These are phyloP conservation scores for Omphaloscelis lunosa DNA, from an alignment of 2,888 invertebrate species.

Conservation along the genomic window DNA sequence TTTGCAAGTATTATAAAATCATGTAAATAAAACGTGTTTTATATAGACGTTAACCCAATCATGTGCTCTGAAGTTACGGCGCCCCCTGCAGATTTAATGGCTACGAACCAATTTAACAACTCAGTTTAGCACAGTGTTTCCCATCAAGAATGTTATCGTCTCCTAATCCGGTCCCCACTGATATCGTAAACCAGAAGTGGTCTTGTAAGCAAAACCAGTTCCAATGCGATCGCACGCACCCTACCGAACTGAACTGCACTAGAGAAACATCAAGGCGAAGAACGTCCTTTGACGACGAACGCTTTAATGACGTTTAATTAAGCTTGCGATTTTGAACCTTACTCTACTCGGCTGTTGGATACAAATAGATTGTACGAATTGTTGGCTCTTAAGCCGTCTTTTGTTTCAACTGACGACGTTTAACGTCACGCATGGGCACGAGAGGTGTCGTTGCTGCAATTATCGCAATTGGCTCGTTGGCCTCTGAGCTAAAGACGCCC, in stretches of 20 bases:
- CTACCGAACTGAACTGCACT: conserved; percentile 76
- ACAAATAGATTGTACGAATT: conserved; percentile 70
- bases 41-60: conserved; percentile 75
- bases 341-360: conserved; percentile 68
- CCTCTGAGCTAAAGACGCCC: conserved; percentile 87
- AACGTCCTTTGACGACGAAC: conserved; percentile 73
- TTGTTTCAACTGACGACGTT: conserved; percentile 73
- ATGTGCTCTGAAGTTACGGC: conserved; percentile 74
- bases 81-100: conserved; percentile 82
- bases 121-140: conserved; percentile 85
- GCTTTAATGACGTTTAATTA: conserved; percentile 70
- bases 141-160: conserved; percentile 87
- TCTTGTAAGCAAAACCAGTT: conserved; percentile 87
- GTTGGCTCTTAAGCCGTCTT: conserved; percentile 76
- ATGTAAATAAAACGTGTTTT: conserved; percentile 71
- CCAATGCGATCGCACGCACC: conserved; percentile 84
- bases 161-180: conserved; percentile 88
- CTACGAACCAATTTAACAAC: conserved; percentile 83
- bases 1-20: conserved; percentile 56
- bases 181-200: conserved; percentile 89
- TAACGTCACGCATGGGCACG: conserved; percentile 87
- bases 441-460: conserved; percentile 89
- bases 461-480: conserved; percentile 90
- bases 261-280: conserved; percentile 82
- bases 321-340: conserved; percentile 75